Percentiles rank a stretch among this genome's conserved stretches.
phyloP scores from a whole-genome alignment of 2,888 invertebrate species.

The Blastobasis lacticolella region DNA sequence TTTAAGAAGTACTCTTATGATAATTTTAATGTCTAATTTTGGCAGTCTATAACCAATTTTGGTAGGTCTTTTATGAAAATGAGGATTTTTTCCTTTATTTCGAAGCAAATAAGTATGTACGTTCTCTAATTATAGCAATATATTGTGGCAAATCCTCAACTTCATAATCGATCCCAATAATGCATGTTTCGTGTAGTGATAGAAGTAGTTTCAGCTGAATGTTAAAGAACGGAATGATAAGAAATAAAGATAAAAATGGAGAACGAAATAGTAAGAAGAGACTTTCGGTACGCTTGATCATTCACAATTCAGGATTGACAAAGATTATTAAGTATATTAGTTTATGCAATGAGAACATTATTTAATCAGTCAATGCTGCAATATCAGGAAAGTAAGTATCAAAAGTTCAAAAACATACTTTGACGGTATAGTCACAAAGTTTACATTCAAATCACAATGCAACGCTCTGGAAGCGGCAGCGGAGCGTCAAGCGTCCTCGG shows the following conservation, averaged over 20 bases:
- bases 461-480: background rate
- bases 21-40: constrained; percentile 14
- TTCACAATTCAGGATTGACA: too few relatives aligned
- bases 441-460: too few relatives aligned
- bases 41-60: constrained; percentile 17
- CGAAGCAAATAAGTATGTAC: too few relatives aligned
- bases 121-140: too few relatives aligned
- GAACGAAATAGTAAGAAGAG: constrained; percentile 15
- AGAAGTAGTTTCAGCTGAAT: constrained; percentile 31
- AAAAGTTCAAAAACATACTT: too few relatives aligned
- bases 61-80: constrained; percentile 18
- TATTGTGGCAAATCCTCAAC: too few relatives aligned
- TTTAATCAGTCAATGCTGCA: too few relatives aligned
- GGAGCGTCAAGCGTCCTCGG: constrained; percentile 1
- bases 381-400: too few relatives aligned
- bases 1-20: constrained; percentile 16
- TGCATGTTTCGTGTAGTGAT: constrained; percentile 31
- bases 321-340: too few relatives aligned
- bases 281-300: constrained; percentile 17
- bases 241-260: constrained; percentile 14
- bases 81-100: constrained; percentile 13
- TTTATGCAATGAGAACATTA: too few relatives aligned
- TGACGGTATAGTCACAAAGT: too few relatives aligned
- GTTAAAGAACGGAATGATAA: constrained; percentile 25
- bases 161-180: constrained; percentile 30